phyloP scores from a whole-genome alignment of 2,113 vertebrate species.

The Sigmodon hispidus region DNA sequence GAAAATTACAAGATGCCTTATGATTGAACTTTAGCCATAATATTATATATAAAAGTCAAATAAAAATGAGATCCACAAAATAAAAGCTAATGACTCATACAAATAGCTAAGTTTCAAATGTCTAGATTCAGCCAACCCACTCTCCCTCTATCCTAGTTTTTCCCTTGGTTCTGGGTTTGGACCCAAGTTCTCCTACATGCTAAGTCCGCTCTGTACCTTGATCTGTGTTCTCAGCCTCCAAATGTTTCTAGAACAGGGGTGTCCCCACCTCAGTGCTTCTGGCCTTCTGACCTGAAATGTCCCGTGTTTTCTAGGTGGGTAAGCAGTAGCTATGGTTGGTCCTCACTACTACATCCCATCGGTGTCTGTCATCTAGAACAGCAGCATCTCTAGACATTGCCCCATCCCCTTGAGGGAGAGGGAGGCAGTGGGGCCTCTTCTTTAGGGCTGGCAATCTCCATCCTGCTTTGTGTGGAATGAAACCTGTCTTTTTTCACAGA shows the following conservation, averaged over 20 bases:
- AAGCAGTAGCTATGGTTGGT: not conserved
- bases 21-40: not conserved
- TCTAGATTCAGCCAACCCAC: not conserved
- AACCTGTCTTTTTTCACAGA: accelerated
- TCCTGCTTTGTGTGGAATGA: accelerated
- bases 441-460: not conserved
- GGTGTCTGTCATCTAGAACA: not conserved
- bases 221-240: not conserved
- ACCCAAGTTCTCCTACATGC: not conserved
- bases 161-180: not conserved
- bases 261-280: accelerated
- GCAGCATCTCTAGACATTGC: accelerated
- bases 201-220: not conserved
- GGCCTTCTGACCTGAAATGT: accelerated
- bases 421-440: accelerated
- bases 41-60: not conserved
- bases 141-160: not conserved
- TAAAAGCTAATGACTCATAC: not conserved
- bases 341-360: accelerated
- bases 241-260: not conserved
- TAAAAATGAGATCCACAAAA: not conserved
- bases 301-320: accelerated
- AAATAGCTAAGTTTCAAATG: not conserved
- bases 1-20: not conserved
- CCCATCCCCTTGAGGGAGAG: accelerated